Base-by-base conservation (phyloP, 2,113 vertebrate species). In the Lanius ludovicianus region DNA sequence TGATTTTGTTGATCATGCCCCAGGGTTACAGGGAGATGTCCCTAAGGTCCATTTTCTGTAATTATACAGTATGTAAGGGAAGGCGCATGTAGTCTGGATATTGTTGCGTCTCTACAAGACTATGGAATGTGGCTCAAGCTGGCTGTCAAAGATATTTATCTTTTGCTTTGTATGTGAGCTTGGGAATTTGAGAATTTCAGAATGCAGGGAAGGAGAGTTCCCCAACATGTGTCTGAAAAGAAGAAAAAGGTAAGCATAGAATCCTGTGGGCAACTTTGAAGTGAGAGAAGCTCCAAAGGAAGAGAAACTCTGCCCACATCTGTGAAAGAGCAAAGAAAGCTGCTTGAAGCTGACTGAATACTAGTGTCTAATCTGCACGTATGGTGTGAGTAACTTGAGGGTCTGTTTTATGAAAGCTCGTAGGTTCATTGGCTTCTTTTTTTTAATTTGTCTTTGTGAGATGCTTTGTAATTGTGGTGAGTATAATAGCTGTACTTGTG, bases 41-140 rank as follows among this genome's bases (percentile, higher is more conserved):
- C 39, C 10, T 67, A 30, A 81, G 13, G 19, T 55, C 33, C 82
- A 0, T 25, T 75, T 60, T 31, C 30, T 44, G 19, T 55, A 24
- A 25, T 30, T 47, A 28, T 4, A 4, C 18, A 28, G 24, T 30
- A 22, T 44, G 33, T 63, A 41, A 64, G 56, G 56, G 30, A 71
- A 67, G 13, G 39, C n/a, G 68, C 13, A 10, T 30, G 27, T 47
- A 42, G 44, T 31, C 74, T 78, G 65, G 41, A 19, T 1, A 1
- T 56, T 56, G 33, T 4, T 12, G 0, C 33, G 37, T 56, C 27
- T 39, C 56, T 70, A 1, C 8, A 27, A 41, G 81, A 16, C 24
- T 31, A 11, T 15, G n/a, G 18, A 5, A 15, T 0, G 0, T 42
- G 35, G 42, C 30, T 83, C 27, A 39, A 50, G 25, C 33, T 87